A percentile compares a stretch with the other conserved stretches of the same genome.
Conservation (phyloP, 2,888 invertebrate species). For the Drosophila multiciliata region DNA sequence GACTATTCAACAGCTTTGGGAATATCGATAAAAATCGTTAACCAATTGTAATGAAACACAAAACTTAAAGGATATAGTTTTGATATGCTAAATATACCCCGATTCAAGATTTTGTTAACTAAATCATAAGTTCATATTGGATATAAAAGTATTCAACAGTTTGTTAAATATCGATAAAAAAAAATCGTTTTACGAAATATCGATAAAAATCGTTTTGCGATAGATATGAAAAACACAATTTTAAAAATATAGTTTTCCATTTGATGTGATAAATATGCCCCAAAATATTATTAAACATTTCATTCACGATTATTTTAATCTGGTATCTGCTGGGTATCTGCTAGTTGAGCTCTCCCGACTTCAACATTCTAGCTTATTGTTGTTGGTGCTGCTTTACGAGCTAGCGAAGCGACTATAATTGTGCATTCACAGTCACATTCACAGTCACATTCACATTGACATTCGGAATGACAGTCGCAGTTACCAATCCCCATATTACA, state of each 20-base stretch:
- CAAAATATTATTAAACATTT: neutral
- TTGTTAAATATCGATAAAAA: neutral
- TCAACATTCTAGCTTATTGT: neutral
- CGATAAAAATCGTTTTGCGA: neutral
- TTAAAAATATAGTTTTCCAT: neutral
- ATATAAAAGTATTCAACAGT: too few relatives aligned
- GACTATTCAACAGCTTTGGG: too few relatives aligned
- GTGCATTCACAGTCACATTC: conserved; percentile 72
- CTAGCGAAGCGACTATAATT: conserved; percentile 76
- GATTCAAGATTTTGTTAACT: too few relatives aligned
- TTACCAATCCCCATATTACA: conserved; percentile 45
- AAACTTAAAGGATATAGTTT: too few relatives aligned
- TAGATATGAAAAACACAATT: neutral
- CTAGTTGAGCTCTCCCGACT: neutral
- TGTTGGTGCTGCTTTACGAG: conserved; percentile 69
- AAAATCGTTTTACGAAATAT: neutral
- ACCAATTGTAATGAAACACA: too few relatives aligned
- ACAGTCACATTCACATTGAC: conserved; percentile 50
- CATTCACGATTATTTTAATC: neutral
- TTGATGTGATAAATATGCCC: neutral
- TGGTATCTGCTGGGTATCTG: neutral
- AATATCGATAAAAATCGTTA: too few relatives aligned
- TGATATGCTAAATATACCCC: too few relatives aligned
- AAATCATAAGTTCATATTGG: too few relatives aligned
- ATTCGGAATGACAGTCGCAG: conserved; percentile 36